These are phyloP conservation scores for Nannoperca obscura DNA, from an alignment of 2,797 vertebrate species.

Conservation along the genomic window DNA sequence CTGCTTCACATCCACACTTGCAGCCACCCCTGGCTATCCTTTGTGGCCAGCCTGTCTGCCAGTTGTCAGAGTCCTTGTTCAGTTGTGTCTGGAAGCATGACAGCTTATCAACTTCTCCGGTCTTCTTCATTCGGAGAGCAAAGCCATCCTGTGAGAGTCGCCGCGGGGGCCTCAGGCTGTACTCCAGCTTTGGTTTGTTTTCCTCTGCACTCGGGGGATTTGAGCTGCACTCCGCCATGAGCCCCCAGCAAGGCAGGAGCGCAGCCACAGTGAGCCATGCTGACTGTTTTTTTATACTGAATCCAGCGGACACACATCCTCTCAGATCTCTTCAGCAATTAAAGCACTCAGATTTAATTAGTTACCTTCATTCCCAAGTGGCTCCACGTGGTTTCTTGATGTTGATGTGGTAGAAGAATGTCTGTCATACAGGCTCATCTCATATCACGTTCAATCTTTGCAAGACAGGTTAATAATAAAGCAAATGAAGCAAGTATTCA, in stretches of 20 bases:
- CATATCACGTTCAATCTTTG: not conserved
- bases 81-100: conserved; percentile 64
- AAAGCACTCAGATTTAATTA: conserved; percentile 61
- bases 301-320: conserved; percentile 53
- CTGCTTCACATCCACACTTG: conserved; percentile 16
- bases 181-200: conserved; percentile 61
- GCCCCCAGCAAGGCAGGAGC: conserved; percentile 31
- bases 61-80: conserved; percentile 55
- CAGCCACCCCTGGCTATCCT: conserved; percentile 50
- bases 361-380: conserved; percentile 26
- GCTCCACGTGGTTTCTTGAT: not conserved
- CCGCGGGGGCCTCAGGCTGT: conserved; percentile 36
- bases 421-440: not conserved
- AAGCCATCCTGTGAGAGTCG: conserved; percentile 56
- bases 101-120: conserved; percentile 63
- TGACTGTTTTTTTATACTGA: conserved; percentile 34
- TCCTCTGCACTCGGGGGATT: conserved; percentile 52
- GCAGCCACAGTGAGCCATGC: conserved; percentile 38
- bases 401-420: not conserved
- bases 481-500: not conserved
- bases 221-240: conserved; percentile 28
- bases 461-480: not conserved
- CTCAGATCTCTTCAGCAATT: conserved; percentile 65
- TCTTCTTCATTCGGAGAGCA: conserved; percentile 52
- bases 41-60: conserved; percentile 47